Base-by-base conservation (phyloP, 2,113 vertebrate genomes). In the Rhinopomastus cyanomelas region DNA sequence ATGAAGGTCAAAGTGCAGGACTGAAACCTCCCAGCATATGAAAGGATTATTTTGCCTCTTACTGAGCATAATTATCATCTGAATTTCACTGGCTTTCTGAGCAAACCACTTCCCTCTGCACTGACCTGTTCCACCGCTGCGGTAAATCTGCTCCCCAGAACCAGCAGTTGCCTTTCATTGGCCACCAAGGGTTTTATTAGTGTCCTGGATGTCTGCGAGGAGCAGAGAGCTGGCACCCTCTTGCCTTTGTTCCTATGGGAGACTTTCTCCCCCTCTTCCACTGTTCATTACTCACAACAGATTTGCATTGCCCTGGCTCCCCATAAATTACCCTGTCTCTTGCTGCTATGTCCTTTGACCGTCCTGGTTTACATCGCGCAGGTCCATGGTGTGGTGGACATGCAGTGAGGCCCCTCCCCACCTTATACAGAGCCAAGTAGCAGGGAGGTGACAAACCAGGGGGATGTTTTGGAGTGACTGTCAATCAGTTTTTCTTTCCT, bases 1-100 rank as follows among this genome's bases (percentile, higher is more conserved):
- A 93, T 95, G 93, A 84, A 94, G 95, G 94, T 96, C 92, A 95
- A 91, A 95, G 86, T 93, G 93, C 93, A 88, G 68, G 90, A 84
- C 80, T 95, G 92, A 95, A 93, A 91, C 88, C 86, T 90, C 65
- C 66, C 81, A 72, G 90, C 59, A 87, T 95, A 90, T 91, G 90
- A 95, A 94, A 94, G 91, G 80, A 84, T 95, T 93, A 88, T 95
- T 94, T 95, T 95, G 59, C 81, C 86, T 93, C 89, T 94, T 85
- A 88, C 84, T 93, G 94, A 62, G 84, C 71, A 34, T 94, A 92
- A 95, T 94, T 94, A 85, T 92, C 61, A 82, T 93, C 86, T 93
- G 92, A 93, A 96, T 87, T 88, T 93, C 84, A 69, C 62, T 73
- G 71, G 88, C 67, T 95, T 94, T 93, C 88, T 85, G 94, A 93